Percentiles rank a stretch among this genome's conserved stretches.
Evolutionary conservation across 1,140 invertebrate species (phyloP).

Genomic region (Drosophila varians): DNA sequence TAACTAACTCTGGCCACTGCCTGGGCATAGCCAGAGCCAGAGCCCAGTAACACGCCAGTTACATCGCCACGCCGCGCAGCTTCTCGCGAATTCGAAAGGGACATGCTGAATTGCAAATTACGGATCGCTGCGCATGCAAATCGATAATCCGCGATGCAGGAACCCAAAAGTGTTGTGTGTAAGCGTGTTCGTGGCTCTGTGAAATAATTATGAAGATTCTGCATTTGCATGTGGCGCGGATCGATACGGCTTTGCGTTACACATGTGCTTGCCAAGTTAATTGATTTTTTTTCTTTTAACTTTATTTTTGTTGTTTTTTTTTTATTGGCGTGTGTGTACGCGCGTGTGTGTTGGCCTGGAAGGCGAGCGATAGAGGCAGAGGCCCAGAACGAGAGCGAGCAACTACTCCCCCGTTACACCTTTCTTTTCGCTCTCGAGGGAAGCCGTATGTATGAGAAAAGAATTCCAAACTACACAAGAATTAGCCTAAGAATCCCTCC

Average conservation of each 20-base stretch:
- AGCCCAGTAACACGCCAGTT: conserved; percentile 17
- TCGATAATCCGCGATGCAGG: too few species aligned
- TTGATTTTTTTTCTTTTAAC: conserved; percentile 58
- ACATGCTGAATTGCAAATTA: conserved; percentile 28
- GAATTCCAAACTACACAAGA: neutral
- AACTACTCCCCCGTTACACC: conserved; percentile 40
- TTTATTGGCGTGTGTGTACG: conserved; percentile 40
- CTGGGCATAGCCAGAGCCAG: too few species aligned
- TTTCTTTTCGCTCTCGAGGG: neutral
- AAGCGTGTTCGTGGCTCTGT: conserved; percentile 13
- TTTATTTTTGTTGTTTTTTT: conserved; percentile 55
- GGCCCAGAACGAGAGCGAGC: conserved; percentile 26
- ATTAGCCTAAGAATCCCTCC: neutral
- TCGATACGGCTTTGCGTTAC: conserved; percentile 34
- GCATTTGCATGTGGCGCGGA: neutral
- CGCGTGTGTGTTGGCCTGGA: neutral
- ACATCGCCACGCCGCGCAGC: conserved; percentile 22
- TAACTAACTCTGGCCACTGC: too few species aligned
- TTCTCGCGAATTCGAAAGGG: conserved; percentile 16
- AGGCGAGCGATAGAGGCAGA: conserved; percentile 9
- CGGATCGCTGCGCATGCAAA: conserved; percentile 31
- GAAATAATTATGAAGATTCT: conserved; percentile 9
- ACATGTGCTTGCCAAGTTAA: conserved; percentile 67
- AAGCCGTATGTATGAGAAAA: conserved; percentile 26
- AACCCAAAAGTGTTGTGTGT: conserved; percentile 10